Conservation (phyloP, 2,797 vertebrate species). For the Emydoidea blandingii region DNA sequence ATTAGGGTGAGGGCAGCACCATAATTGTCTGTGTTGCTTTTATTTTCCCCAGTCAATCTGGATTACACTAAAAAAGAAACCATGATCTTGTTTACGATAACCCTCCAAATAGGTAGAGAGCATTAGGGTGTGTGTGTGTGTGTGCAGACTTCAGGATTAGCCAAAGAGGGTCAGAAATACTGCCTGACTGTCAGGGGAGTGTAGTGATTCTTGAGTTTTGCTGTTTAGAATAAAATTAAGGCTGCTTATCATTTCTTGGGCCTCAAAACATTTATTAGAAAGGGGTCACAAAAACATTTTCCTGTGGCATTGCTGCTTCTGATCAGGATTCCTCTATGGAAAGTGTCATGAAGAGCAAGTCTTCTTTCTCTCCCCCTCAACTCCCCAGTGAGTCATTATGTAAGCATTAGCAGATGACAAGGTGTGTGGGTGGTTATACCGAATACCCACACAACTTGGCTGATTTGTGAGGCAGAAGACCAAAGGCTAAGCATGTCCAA, state of each 20-base stretch:
- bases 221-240: not conserved
- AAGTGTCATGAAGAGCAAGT: not conserved
- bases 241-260: not conserved
- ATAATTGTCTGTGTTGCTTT: not conserved
- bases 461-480: not conserved
- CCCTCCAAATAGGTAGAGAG: not conserved
- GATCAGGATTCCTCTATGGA: not conserved
- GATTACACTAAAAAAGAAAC: not conserved
- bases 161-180: not conserved
- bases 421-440: constrained; percentile 14
- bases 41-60: not conserved
- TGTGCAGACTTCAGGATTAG: constrained; percentile 22
- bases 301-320: not conserved
- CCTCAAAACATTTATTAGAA: not conserved
- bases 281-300: not conserved
- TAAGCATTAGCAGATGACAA: constrained; percentile 62
- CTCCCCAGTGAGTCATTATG: constrained; percentile 52
- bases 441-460: not conserved
- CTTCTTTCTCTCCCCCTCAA: not conserved
- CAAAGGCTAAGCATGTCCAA: not conserved
- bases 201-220: not conserved
- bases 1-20: not conserved
- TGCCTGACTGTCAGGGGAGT: not conserved
- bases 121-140: not conserved
- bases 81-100: not conserved